These are phyloP conservation scores for Percina caprodes DNA, from an alignment of 2,113 vertebrate genomes.

Conservation along the genomic window DNA sequence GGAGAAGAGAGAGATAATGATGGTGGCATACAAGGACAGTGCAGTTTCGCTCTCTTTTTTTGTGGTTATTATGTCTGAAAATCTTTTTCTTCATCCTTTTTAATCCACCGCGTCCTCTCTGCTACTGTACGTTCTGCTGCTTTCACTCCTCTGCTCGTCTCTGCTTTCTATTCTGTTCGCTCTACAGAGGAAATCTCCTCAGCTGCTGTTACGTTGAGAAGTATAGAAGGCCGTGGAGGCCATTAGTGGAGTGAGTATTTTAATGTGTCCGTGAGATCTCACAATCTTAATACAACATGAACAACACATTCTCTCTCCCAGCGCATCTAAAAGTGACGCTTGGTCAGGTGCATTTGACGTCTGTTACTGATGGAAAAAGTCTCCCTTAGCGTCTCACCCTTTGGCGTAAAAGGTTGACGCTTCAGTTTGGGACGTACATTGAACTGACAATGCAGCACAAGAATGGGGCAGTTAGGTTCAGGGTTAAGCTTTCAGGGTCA, in stretches of 20 bases:
- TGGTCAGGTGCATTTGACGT: too few relatives aligned
- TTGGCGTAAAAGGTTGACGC: too few relatives aligned
- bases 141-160: background rate
- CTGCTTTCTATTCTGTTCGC: background rate
- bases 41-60: background rate
- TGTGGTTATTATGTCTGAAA: background rate
- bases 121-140: background rate
- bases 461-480: too few relatives aligned
- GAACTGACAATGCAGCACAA: too few relatives aligned
- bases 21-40: background rate
- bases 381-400: too few relatives aligned
- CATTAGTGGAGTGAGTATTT: background rate
- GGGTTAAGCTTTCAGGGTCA: too few relatives aligned
- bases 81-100: background rate
- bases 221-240: background rate
- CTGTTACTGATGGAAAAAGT: too few relatives aligned
- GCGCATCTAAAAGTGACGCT: too few relatives aligned
- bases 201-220: background rate
- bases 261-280: background rate
- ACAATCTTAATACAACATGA: background rate
- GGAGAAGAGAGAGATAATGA: conserved; percentile 3
- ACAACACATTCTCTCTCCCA: too few relatives aligned
- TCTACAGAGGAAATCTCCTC: background rate
- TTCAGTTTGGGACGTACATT: too few relatives aligned
- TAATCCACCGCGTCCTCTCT: background rate